Conservation (phyloP, 2,797 vertebrate species). For the Pseudochirops corinnae region DNA sequence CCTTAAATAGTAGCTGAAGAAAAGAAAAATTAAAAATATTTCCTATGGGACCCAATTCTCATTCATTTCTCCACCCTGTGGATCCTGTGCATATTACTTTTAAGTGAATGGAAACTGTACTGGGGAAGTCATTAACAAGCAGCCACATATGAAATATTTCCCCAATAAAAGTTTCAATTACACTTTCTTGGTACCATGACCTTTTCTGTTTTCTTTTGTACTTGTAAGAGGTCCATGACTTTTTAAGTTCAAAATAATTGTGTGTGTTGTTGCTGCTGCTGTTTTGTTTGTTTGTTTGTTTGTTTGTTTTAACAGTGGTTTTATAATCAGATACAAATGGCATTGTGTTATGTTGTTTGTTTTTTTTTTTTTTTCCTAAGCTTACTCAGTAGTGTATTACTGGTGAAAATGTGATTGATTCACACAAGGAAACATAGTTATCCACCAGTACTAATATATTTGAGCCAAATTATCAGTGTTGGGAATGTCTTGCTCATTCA, state of each 20-base stretch:
- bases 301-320: not conserved
- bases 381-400: slow-evolving; percentile 33
- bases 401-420: slow-evolving; percentile 31
- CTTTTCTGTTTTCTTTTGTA: slow-evolving; percentile 72
- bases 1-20: not conserved
- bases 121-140: slow-evolving; percentile 9
- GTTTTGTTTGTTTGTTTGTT: not conserved
- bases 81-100: slow-evolving; percentile 39
- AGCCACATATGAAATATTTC: slow-evolving; percentile 74
- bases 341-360: not conserved
- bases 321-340: not conserved
- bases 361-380: slow-evolving; percentile 37
- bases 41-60: not conserved
- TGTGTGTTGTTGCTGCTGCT: not conserved
- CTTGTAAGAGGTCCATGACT: slow-evolving; percentile 48
- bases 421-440: not conserved
- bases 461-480: not conserved
- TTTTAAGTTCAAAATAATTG: slow-evolving; percentile 61
- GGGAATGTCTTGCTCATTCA: not conserved
- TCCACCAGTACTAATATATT: slow-evolving; percentile 7
- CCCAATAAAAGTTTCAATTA: slow-evolving; percentile 74
- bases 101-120: not conserved
- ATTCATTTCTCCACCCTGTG: slow-evolving; percentile 9
- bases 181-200: slow-evolving; percentile 69
- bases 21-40: not conserved